These are phyloP conservation scores for Tachina grossa DNA, from an alignment of 2,888 invertebrate species.

Conservation along the genomic window DNA sequence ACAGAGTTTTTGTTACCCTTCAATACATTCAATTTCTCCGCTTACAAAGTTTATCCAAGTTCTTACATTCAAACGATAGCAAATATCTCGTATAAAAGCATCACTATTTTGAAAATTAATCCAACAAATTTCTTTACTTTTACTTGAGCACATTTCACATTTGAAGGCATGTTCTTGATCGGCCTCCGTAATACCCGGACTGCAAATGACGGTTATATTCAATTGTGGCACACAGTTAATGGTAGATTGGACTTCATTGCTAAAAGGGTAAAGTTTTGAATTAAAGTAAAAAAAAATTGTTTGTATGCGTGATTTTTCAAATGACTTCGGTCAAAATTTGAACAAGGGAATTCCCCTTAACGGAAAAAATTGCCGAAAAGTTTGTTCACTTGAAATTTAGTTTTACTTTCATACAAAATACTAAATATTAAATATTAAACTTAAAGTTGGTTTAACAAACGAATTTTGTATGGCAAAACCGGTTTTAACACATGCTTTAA, in stretches of 20 bases:
- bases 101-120: slow-evolving; percentile 71
- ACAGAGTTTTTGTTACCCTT: slow-evolving; percentile 72
- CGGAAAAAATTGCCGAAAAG: no score
- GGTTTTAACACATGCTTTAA: no score
- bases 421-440: no score
- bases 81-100: slow-evolving; percentile 75
- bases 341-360: no score
- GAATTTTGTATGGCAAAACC: no score
- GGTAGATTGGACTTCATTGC: slow-evolving; percentile 32
- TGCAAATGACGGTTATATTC: slow-evolving; percentile 75
- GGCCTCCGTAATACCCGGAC: slow-evolving; percentile 75
- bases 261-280: neutral
- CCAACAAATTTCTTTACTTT: slow-evolving; percentile 71
- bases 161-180: slow-evolving; percentile 74
- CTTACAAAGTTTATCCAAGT: slow-evolving; percentile 76
- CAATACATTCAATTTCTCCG: slow-evolving; percentile 72
- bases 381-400: no score
- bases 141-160: slow-evolving; percentile 71
- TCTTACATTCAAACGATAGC: slow-evolving; percentile 76
- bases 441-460: no score
- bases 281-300: neutral
- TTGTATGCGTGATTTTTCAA: neutral
- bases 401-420: no score
- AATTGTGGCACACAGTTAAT: slow-evolving; percentile 74
- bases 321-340: no score